phyloP scores from a whole-genome alignment of 2,113 vertebrate species.

The Calidris pygmaea region DNA sequence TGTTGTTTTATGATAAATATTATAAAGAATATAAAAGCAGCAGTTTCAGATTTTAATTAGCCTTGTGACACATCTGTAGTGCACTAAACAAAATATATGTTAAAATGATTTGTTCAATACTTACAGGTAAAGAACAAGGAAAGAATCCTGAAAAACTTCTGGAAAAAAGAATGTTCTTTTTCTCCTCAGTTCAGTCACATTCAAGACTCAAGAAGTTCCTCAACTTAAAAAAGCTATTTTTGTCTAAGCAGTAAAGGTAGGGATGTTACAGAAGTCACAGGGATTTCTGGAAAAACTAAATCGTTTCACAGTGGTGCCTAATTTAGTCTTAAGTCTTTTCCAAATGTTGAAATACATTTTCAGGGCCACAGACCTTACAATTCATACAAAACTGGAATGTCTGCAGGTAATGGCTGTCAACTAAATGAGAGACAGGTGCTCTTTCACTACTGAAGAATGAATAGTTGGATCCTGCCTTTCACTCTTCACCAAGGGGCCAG shows the following conservation, averaged over 20 bases:
- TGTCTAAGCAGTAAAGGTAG: neutral
- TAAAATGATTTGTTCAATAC: neutral
- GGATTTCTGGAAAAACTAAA: conserved; percentile 20
- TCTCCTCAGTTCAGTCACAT: neutral
- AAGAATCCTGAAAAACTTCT: conserved; percentile 4
- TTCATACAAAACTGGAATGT: neutral
- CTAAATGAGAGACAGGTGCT: neutral
- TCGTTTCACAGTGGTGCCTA: neutral
- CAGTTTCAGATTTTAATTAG: conserved; percentile 13
- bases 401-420: neutral
- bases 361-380: neutral
- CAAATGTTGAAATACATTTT: conserved; percentile 1
- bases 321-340: conserved; percentile 23
- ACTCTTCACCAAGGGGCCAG: neutral
- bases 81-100: neutral
- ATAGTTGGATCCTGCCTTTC: neutral
- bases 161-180: neutral
- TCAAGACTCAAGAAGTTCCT: neutral
- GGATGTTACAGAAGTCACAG: conserved; percentile 24
- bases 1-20: neutral
- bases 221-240: conserved; percentile 44
- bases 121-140: neutral
- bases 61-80: neutral
- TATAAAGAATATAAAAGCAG: neutral
- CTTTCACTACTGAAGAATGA: neutral